phyloP scores from a whole-genome alignment of 2,888 invertebrate species.

The Plutella xylostella region DNA sequence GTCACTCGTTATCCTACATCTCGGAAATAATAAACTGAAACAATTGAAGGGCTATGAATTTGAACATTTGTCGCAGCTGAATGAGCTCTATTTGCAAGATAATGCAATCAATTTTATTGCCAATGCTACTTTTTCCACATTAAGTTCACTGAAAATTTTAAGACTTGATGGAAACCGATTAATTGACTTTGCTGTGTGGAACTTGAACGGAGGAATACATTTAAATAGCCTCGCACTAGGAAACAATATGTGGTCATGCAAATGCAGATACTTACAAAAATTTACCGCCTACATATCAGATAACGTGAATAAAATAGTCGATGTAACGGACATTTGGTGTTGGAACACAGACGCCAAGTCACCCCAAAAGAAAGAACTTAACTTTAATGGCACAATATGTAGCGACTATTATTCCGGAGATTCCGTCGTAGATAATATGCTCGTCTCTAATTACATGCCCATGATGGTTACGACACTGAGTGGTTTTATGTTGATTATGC shows the following conservation, averaged over 20 bases:
- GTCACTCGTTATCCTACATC: constrained; percentile 82
- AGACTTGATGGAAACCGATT: constrained; percentile 87
- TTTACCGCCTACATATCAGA: constrained; percentile 84
- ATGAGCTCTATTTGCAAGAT: constrained; percentile 87
- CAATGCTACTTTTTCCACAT: constrained; percentile 81
- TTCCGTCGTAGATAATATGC: constrained; percentile 83
- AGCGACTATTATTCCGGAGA: constrained; percentile 87
- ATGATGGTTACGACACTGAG: constrained; percentile 84
- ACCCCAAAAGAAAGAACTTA: constrained; percentile 80
- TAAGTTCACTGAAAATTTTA: constrained; percentile 81
- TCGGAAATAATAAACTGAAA: constrained; percentile 86
- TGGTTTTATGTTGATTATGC: constrained; percentile 79
- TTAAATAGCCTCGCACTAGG: constrained; percentile 80
- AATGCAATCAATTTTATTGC: constrained; percentile 83
- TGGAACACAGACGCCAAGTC: constrained; percentile 76
- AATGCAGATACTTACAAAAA: constrained; percentile 88
- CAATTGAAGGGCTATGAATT: constrained; percentile 87
- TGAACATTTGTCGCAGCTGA: constrained; percentile 81
- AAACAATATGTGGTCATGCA: constrained; percentile 92
- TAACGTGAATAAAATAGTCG: constrained; percentile 80
- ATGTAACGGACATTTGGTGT: constrained; percentile 82
- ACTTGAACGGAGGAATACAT: constrained; percentile 72
- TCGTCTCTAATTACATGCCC: constrained; percentile 86
- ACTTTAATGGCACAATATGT: constrained; percentile 87
- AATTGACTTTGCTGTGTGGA: constrained; percentile 83